These are phyloP conservation scores for Dicrurus megarhynchus DNA, from an alignment of 2,113 vertebrate species.

Conservation along the genomic window DNA sequence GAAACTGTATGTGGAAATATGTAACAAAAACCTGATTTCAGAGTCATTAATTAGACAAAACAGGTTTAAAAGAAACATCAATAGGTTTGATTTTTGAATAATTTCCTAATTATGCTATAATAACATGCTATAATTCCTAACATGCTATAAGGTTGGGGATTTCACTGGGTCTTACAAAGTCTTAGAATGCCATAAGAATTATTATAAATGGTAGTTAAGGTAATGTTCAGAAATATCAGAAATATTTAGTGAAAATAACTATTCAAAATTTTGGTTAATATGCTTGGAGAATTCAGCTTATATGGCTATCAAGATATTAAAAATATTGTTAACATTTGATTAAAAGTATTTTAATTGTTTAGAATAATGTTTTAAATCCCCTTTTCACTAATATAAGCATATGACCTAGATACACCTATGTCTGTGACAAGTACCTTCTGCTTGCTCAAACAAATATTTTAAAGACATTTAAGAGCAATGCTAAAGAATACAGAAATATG, in stretches of 20 bases:
- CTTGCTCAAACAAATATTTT: not conserved
- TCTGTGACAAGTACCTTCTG: not conserved
- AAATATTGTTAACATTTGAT: not conserved
- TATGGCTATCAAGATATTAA: not conserved
- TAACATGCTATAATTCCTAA: no score
- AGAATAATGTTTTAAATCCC: not conserved
- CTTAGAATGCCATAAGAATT: not conserved
- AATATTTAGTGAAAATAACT: not conserved
- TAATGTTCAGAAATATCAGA: not conserved
- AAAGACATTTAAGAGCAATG: not conserved
- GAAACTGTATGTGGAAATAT: not conserved
- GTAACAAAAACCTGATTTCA: not conserved
- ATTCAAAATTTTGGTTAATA: not conserved
- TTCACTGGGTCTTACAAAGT: not conserved
- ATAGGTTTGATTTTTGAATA: not conserved
- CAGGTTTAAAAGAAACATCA: not conserved
- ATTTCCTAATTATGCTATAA: not conserved
- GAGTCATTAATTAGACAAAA: not conserved
- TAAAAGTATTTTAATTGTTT: not conserved
- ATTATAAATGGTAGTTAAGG: not conserved
- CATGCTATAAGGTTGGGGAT: not conserved
- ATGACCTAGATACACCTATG: not conserved
- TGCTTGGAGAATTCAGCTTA: not conserved
- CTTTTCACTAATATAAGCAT: not conserved
- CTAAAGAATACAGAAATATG: not conserved